Evolutionary conservation across 2,797 vertebrate genomes (phyloP).

Genomic region (Macropus fuliginosus): DNA sequence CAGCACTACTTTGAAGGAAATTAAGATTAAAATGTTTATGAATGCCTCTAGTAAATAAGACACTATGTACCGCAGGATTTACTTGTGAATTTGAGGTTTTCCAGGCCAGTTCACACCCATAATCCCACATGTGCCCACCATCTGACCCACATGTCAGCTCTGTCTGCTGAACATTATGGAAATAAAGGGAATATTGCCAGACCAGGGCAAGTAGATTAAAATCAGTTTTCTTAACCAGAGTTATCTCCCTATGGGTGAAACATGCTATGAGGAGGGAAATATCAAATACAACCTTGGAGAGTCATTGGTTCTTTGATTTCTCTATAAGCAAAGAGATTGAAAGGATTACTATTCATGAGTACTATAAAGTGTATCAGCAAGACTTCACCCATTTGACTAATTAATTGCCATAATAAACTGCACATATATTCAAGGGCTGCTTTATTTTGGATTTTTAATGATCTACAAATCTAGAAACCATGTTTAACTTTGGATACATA

Average conservation of each 20-base stretch:
- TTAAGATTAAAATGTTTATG: conserved; percentile 69
- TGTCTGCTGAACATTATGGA: conserved; percentile 64
- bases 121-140: conserved; percentile 70
- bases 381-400: not conserved
- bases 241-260: conserved; percentile 68
- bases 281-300: conserved; percentile 73
- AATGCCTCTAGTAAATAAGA: conserved; percentile 71
- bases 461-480: not conserved
- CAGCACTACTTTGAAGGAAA: conserved; percentile 70
- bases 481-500: conserved; percentile 21
- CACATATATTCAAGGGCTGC: not conserved
- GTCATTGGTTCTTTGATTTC: conserved; percentile 71
- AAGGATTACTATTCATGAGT: conserved; percentile 58
- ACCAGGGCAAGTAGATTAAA: conserved; percentile 55
- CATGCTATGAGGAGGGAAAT: conserved; percentile 48
- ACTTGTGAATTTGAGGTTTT: conserved; percentile 74
- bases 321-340: conserved; percentile 71
- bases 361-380: not conserved
- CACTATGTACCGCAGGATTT: not conserved
- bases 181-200: conserved; percentile 48
- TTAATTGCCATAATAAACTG: not conserved
- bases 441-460: not conserved
- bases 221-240: conserved; percentile 64
- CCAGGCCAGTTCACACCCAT: conserved; percentile 52
- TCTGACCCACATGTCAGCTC: conserved; percentile 57